phyloP scores from a whole-genome alignment of 1,140 invertebrate genomes.

The Sogatella furcifera region DNA sequence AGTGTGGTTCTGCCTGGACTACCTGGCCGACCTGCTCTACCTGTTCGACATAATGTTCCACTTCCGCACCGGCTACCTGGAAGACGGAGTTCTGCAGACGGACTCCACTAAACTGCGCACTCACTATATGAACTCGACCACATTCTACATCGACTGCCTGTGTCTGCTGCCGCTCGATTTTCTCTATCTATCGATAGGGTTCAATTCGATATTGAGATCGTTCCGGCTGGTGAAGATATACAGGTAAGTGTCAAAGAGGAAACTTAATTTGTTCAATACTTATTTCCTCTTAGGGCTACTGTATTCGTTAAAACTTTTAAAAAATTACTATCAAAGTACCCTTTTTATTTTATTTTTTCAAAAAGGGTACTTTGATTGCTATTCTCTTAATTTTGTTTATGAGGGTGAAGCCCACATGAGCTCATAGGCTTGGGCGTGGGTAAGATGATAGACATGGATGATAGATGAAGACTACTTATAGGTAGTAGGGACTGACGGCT shows the following conservation, averaged over 20 bases:
- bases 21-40: conserved; percentile 93
- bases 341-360: too few species aligned
- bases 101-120: conserved; percentile 84
- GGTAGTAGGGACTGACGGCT: too few species aligned
- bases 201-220: conserved; percentile 92
- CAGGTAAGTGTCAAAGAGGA: conserved; percentile 11
- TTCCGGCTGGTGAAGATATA: conserved; percentile 98
- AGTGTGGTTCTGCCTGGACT: conserved; percentile 95
- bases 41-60: conserved; percentile 93
- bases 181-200: conserved; percentile 94
- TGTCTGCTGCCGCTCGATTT: conserved; percentile 95
- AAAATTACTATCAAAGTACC: too few species aligned
- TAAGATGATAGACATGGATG: too few species aligned
- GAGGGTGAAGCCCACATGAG: too few species aligned
- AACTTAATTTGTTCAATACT: too few species aligned
- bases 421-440: too few species aligned
- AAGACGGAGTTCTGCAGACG: conserved; percentile 93
- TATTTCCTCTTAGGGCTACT: too few species aligned
- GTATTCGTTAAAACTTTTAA: too few species aligned
- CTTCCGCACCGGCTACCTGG: conserved; percentile 92
- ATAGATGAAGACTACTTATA: too few species aligned
- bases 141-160: conserved; percentile 97
- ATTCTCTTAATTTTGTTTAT: too few species aligned
- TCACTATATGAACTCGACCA: conserved; percentile 98
- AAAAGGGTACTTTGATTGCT: too few species aligned